Base-by-base conservation (phyloP, 2,888 invertebrate species). In the Myathropa florea region DNA sequence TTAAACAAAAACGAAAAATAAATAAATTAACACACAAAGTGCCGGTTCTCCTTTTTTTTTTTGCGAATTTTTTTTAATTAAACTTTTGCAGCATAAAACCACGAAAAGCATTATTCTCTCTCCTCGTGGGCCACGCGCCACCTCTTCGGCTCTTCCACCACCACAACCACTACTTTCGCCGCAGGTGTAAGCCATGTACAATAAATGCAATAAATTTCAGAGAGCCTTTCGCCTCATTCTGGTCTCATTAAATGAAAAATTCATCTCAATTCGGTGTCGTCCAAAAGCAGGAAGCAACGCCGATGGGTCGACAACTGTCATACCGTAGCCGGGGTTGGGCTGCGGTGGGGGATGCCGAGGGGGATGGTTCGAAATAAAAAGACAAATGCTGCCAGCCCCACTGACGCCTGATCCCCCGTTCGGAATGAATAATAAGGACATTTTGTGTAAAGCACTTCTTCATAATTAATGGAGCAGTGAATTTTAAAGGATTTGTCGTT, bases 381-480 rank as follows among this genome's bases (percentile, higher is more conserved):
- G 39, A 75, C 26, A 64, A 75, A 75, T 65, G 39, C 57, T 28
- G 21, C 39, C 53, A 55, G 53, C 23, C 53, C 46, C 61, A 67
- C 18, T 26, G 46, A 46, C 10, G 39, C 18, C 24, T 26, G n/a
- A 14, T 33, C 39, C 26, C 12, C 30, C 71, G 55, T 64, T 18
- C 36, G 24, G 57, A 57, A 64, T 71, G 39, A 59, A 64, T 64
- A 78, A 71, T 64, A 71, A 64, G 79, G 79, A 65, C 39, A 64
- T 64, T 79, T 79, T 60, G 71, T 72, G 65, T 72, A 72, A 72
- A 79, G 59, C 65, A 72, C 71, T 60, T 59, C 46, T 72, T 79
- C 71, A 79, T 79, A 72, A 79, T 79, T 79, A 65, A 79, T 79
- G 64, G 46, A 46, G 46, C 79, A 53, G 64, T 65, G 65, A 79